Conservation (phyloP, 1,140 invertebrate genomes). For the Drosophila fuyamai region DNA sequence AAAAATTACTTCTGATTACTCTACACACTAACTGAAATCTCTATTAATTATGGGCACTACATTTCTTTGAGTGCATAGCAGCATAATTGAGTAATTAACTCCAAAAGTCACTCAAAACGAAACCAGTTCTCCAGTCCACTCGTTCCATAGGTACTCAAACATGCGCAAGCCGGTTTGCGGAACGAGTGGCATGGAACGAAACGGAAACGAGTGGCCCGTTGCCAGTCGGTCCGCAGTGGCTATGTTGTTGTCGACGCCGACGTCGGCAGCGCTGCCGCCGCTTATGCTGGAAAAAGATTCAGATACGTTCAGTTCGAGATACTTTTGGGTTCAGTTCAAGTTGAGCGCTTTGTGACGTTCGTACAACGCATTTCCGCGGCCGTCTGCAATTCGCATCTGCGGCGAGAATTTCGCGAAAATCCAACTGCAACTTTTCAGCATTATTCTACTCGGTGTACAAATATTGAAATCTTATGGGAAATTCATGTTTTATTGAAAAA, state of each 20-base stretch:
- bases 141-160: slow-evolving; percentile 16
- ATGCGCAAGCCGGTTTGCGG: slow-evolving; percentile 58
- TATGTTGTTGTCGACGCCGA: slow-evolving; percentile 23
- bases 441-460: slow-evolving; percentile 4
- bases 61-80: slow-evolving; percentile 27
- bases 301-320: slow-evolving; percentile 58
- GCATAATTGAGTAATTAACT: slow-evolving; percentile 80
- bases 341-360: slow-evolving; percentile 76
- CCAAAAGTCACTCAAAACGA: slow-evolving; percentile 57
- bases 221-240: slow-evolving; percentile 2
- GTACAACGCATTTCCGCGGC: slow-evolving; percentile 61
- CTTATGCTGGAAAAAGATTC: slow-evolving; percentile 53
- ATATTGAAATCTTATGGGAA: slow-evolving; percentile 1
- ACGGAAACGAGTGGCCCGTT: slow-evolving; percentile 17
- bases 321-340: slow-evolving; percentile 66
- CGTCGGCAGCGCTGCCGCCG: slow-evolving; percentile 36
- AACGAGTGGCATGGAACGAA: slow-evolving; percentile 23
- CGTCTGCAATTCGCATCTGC: slow-evolving; percentile 38
- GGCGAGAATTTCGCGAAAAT: slow-evolving; percentile 31
- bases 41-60: no score
- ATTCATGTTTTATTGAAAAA: slow-evolving; percentile 5
- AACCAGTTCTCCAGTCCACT: slow-evolving; percentile 64
- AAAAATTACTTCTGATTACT: no score
- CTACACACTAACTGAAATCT: no score
- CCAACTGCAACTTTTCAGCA: slow-evolving; percentile 10